Base-by-base conservation (phyloP, 2,113 vertebrate genomes). In the Halichoerus grypus region DNA sequence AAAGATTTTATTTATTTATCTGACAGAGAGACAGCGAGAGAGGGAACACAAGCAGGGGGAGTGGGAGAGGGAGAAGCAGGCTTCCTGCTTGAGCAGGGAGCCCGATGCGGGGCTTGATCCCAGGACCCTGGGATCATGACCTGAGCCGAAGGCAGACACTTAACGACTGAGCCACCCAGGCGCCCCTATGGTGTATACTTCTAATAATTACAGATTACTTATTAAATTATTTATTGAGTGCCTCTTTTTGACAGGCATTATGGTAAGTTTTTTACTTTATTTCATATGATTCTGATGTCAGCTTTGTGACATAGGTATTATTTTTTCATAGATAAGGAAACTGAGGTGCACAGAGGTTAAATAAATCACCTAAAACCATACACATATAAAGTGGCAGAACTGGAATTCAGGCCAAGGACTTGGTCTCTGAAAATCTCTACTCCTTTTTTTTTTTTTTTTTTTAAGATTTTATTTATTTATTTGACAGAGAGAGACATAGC, bases 261-360 rank as follows among this genome's bases (percentile, higher is more conserved):
- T 95, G 49, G 49, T 86, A 95, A 72, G 5, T 79, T 49, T 69
- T 87, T 65, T 83, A 69, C 28, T 77, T 83, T 65, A 87, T 80
- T 94, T 95, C 24, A 53, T 79, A 14, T 81, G 22, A 79, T 76
- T 61, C 49, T 88, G 65, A 36, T 74, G 69, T 88, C 55, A 89
- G 22, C 15, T 86, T 96, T 93, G 59, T 95, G 49, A 82, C 51
- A 13, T 28, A 69, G 12, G 67, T 91, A 9, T n/a, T 55, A 18
- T 79, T 72, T 49, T 88, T 88, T 83, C 49, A 92, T 71, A 69
- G 42, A 63, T 69, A n/a, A 84, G 65, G 69, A 88, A 80, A 81
- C 31, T 72, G 19, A 88, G 11, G 13, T 81, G 53, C 53, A 94
- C 24, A 94, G 53, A 84, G 8, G 5, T 77, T 95, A 96, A 96